Base-by-base conservation (phyloP, 2,797 vertebrate species). In the Cyclopterus lumpus region DNA sequence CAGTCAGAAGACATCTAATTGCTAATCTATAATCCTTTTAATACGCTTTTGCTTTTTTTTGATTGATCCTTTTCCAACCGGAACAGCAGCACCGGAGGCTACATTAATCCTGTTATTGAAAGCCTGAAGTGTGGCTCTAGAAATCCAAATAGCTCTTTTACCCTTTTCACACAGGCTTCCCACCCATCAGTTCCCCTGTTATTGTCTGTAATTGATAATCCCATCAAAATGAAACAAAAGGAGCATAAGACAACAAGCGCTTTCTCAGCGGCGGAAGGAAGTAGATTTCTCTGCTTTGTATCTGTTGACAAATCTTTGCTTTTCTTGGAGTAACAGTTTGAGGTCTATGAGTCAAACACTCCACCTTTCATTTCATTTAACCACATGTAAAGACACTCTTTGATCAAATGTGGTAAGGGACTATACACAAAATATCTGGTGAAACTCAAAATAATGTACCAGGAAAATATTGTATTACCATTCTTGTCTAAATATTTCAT, bases 1-100 rank as follows among this genome's bases (percentile, higher is more conserved):
- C 68, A 95, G 93, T 96, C 94, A 95, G 86, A 96, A 96, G 93
- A 92, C 95, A 96, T 96, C 95, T 97, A 97, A 97, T 97, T 97
- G 95, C 94, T 97, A 97, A 98, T 97, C 97, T 96, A 97, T 97
- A 98, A 97, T 96, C 96, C 95, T 94, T 96, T 97, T 97, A 97
- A 96, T 96, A 96, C 93, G 94, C 83, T 96, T 91, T 95, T 88
- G 86, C 79, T 95, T 95, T 94, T 95, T 95, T 91, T 89, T 88
- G 94, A 97, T 98, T 97, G 96, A 98, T 98, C 96, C 95, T 94
- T 94, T 94, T 95, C 95, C 95, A 96, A 92, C 92, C 93, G 94
- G 95, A 95, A 95, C 93, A 95, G 95, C 92, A 93, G 90, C 92
- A 94, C 95, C 91, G 72, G 86, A 82, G 95, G 96, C 95, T 93